Conservation (phyloP, 2,888 invertebrate species). For the Boloria euphrosyne region DNA sequence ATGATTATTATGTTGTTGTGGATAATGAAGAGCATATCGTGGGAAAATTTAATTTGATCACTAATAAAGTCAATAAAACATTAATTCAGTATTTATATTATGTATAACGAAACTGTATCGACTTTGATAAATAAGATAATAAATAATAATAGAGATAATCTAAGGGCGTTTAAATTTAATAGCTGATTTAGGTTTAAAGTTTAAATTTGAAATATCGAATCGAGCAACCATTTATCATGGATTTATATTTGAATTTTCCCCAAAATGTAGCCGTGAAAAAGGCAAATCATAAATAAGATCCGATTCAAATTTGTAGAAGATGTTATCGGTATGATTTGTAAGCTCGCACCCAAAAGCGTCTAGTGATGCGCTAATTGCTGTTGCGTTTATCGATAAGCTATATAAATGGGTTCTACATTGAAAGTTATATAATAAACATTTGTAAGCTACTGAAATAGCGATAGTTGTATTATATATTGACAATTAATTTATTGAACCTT, state of each 20-base stretch:
- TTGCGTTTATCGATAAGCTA: slow-evolving; percentile 54
- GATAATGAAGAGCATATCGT: slow-evolving; percentile 68
- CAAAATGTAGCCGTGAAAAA: slow-evolving; percentile 81
- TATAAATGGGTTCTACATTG: slow-evolving; percentile 35
- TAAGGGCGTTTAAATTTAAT: slow-evolving; percentile 15
- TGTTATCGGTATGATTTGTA: slow-evolving; percentile 81
- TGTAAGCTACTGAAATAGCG: slow-evolving; percentile 14
- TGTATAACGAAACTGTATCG: not conserved
- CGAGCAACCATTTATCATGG: slow-evolving; percentile 76
- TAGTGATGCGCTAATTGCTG: slow-evolving; percentile 79
- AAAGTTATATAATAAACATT: slow-evolving; percentile 38
- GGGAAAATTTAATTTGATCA: slow-evolving; percentile 52
- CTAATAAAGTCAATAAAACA: not conserved
- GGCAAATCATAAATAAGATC: slow-evolving; percentile 83
- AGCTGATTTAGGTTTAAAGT: slow-evolving; percentile 47
- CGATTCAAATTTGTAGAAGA: slow-evolving; percentile 84
- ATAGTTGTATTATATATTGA: no score
- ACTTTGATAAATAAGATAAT: not conserved
- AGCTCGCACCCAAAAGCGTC: slow-evolving; percentile 79
- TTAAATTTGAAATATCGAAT: slow-evolving; percentile 65
- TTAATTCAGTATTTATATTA: not conserved
- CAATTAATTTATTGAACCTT: no score
- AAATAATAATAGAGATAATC: not conserved
- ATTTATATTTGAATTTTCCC: slow-evolving; percentile 79
- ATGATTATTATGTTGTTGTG: slow-evolving; percentile 79